Conservation (phyloP, 2,797 vertebrate genomes). For the Pristis pectinata region DNA sequence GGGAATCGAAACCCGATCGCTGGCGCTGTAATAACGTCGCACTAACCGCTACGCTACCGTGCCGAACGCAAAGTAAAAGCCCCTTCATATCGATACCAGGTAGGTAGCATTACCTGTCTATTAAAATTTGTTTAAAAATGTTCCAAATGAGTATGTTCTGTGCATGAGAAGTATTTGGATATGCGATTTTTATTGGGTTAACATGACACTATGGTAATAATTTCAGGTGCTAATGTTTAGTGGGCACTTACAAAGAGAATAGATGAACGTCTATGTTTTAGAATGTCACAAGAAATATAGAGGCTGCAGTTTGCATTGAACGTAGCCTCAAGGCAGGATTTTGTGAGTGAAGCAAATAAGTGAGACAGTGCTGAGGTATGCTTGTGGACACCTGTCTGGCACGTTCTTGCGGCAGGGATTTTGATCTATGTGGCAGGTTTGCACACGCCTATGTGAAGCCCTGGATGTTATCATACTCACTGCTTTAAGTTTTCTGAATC, state of each 20-base stretch:
- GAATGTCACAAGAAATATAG: slow-evolving; percentile 11
- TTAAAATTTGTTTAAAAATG: neutral
- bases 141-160: neutral
- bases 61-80: neutral
- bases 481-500: neutral
- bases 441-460: slow-evolving; percentile 45
- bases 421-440: slow-evolving; percentile 45
- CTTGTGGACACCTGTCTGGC: slow-evolving; percentile 46
- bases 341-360: slow-evolving; percentile 3
- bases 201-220: neutral
- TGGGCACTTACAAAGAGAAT: neutral
- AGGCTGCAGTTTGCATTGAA: slow-evolving; percentile 17
- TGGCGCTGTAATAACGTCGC: no score
- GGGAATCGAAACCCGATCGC: no score
- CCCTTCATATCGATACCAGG: neutral
- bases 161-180: neutral
- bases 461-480: slow-evolving; percentile 45
- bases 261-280: slow-evolving; percentile 1
- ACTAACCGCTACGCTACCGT: no score
- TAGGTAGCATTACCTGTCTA: neutral
- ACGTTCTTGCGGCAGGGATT: slow-evolving; percentile 41
- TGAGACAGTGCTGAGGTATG: slow-evolving; percentile 37
- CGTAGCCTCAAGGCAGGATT: slow-evolving; percentile 33
- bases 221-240: neutral
- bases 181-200: neutral